Evolutionary conservation across 2,888 invertebrate species (phyloP).

Genomic region (Orthonevra nobilis): DNA sequence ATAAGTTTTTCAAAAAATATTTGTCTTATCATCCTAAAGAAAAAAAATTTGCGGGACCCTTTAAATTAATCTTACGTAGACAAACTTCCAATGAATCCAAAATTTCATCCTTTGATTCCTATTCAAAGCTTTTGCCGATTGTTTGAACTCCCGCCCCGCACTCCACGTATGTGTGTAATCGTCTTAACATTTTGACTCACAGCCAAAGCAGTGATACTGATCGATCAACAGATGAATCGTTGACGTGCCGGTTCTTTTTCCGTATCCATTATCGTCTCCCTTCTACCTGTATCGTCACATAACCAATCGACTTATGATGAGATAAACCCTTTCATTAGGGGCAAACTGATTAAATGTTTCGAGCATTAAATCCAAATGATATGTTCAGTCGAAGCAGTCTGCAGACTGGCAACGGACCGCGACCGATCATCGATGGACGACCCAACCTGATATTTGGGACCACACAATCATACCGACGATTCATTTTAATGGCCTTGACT

Average conservation of each 20-base stretch:
- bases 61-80: neutral
- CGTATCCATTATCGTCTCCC: neutral
- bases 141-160: neutral
- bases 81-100: neutral
- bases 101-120: neutral
- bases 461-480: slow-evolving; percentile 38
- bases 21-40: no score
- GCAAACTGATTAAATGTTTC: slow-evolving; percentile 58
- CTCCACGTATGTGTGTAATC: neutral
- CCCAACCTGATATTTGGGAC: slow-evolving; percentile 35
- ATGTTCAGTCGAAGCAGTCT: slow-evolving; percentile 30
- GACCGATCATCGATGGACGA: no score
- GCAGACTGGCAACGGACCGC: neutral
- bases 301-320: slow-evolving; percentile 17
- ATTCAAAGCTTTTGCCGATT: slow-evolving; percentile 1
- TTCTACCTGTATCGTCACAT: slow-evolving; percentile 12
- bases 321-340: slow-evolving; percentile 54
- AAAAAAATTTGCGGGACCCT: no score
- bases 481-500: slow-evolving; percentile 28
- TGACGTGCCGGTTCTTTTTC: slow-evolving; percentile 30
- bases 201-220: slow-evolving; percentile 38
- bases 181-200: slow-evolving; percentile 43
- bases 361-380: slow-evolving; percentile 51
- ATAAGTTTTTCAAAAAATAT: no score
- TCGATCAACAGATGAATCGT: slow-evolving; percentile 47